Evolutionary conservation across 2,888 invertebrate genomes (phyloP).

Genomic region (Hyppa rectilinea): DNA sequence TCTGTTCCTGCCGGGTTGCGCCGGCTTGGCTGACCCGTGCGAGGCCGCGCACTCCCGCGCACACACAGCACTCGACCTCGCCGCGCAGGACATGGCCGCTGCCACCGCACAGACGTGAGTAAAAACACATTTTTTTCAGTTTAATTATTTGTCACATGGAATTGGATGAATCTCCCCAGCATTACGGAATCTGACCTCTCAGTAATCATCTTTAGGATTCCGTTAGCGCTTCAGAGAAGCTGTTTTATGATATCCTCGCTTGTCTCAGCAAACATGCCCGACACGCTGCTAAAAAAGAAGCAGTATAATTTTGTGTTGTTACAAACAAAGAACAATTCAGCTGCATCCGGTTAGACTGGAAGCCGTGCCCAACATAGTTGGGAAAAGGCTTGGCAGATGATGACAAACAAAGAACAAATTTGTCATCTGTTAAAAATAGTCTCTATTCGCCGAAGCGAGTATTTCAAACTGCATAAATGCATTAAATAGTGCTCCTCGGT

Average conservation of each 20-base stretch:
- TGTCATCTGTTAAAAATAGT: too few relatives aligned
- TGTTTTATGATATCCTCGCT: neutral
- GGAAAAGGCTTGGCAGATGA: too few relatives aligned
- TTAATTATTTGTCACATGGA: neutral
- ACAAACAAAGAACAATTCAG: neutral
- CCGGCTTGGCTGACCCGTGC: slow-evolving; percentile 98
- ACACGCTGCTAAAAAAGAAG: neutral
- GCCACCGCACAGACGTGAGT: slow-evolving; percentile 96
- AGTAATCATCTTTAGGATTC: neutral
- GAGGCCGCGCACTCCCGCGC: slow-evolving; percentile 97
- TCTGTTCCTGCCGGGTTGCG: slow-evolving; percentile 98
- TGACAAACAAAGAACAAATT: too few relatives aligned
- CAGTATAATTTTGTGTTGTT: neutral
- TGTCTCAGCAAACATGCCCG: neutral
- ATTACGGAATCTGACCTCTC: neutral
- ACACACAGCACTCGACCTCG: slow-evolving; percentile 96
- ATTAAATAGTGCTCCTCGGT: neutral
- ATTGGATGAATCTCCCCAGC: neutral
- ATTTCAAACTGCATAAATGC: neutral
- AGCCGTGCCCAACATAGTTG: too few relatives aligned
- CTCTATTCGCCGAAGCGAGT: neutral
- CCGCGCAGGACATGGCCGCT: slow-evolving; percentile 98
- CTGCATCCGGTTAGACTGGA: too few relatives aligned
- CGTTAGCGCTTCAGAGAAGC: neutral
- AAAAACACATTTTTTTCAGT: neutral